Evolutionary conservation across 1,140 invertebrate genomes (phyloP).

Genomic region (Heliconius hermathena): DNA sequence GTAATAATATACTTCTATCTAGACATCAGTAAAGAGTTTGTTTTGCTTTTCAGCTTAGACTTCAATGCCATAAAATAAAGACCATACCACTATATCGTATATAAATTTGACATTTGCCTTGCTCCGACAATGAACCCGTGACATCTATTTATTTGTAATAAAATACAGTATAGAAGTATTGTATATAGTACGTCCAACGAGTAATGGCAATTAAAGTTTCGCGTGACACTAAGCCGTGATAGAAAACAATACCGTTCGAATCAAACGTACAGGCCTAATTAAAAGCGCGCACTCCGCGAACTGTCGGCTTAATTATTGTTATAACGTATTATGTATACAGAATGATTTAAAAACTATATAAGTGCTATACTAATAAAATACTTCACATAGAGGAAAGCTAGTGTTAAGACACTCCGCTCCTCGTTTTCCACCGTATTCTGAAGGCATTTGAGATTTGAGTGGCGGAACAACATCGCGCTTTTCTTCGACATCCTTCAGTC

Average conservation of each 20-base stretch:
- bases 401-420: background rate
- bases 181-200: too few species aligned
- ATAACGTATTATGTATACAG: slow-evolving; percentile 25
- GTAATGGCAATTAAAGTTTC: slow-evolving; percentile 16
- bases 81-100: too few species aligned
- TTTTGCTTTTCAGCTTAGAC: too few species aligned
- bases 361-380: too few species aligned
- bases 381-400: background rate
- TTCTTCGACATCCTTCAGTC: too few species aligned
- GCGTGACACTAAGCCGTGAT: slow-evolving; percentile 15
- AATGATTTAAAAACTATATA: background rate
- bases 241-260: slow-evolving; percentile 24
- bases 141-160: background rate
- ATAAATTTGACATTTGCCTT: background rate
- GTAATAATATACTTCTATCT: too few species aligned
- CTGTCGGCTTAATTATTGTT: slow-evolving; percentile 34
- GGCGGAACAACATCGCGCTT: too few species aligned
- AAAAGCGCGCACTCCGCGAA: slow-evolving; percentile 27
- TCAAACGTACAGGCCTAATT: slow-evolving; percentile 34
- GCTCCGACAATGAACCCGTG: background rate
- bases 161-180: background rate
- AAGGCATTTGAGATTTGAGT: background rate
- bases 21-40: too few species aligned
- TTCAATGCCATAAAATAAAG: too few species aligned
- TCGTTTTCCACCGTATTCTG: background rate